A percentile compares a stretch with the other conserved stretches of the same genome.
phyloP scores from a whole-genome alignment of 1,140 invertebrate species.

The Meloidogyne exigua region DNA sequence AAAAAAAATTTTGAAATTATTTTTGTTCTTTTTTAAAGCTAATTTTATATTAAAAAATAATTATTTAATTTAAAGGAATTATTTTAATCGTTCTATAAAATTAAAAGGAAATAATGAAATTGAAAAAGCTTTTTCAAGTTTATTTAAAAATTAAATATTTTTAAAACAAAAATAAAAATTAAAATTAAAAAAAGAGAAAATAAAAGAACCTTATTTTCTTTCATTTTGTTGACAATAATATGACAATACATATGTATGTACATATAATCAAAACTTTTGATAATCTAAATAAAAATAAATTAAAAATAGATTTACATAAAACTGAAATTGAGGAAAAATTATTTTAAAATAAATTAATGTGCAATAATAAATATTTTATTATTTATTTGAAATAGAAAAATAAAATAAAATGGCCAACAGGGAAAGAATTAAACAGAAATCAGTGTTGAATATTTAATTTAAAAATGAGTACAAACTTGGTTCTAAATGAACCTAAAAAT shows the following conservation, averaged over 20 bases:
- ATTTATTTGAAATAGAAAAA: too few relatives aligned
- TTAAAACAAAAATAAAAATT: background rate
- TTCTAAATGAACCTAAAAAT: background rate
- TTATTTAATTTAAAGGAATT: background rate
- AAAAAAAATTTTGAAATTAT: too few relatives aligned
- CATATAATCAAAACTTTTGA: background rate
- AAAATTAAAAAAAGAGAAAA: background rate
- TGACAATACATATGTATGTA: too few relatives aligned
- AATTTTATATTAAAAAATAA: background rate
- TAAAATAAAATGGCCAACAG: too few relatives aligned
- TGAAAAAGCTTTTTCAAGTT: background rate
- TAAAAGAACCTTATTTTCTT: background rate
- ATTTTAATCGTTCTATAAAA: background rate
- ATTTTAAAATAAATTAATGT: too few relatives aligned
- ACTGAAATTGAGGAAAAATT: background rate
- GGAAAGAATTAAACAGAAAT: too few relatives aligned
- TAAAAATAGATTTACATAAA: background rate
- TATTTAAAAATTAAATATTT: background rate
- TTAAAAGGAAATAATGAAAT: background rate
- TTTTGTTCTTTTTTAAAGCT: too few relatives aligned
- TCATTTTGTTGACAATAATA: background rate
- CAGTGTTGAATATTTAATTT: too few relatives aligned
- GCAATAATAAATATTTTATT: too few relatives aligned
- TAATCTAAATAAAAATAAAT: background rate
- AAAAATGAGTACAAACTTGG: background rate